Conservation (phyloP, 2,797 vertebrate species). For the Peromyscus nudipes region DNA sequence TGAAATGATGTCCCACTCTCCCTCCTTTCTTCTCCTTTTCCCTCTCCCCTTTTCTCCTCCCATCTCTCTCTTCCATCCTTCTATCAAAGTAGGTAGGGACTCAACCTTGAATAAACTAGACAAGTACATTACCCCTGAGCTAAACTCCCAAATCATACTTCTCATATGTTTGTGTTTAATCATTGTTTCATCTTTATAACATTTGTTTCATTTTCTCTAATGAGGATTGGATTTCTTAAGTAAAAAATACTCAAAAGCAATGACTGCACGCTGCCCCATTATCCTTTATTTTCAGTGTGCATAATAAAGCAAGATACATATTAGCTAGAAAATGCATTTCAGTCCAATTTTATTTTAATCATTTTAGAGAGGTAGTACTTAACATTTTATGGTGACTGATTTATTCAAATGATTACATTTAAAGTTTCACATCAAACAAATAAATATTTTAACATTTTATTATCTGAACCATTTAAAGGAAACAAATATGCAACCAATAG, state of each 20-base stretch:
- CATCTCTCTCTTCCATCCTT: neutral
- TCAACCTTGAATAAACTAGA: neutral
- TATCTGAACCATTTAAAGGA: neutral
- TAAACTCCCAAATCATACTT: neutral
- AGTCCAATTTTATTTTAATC: neutral
- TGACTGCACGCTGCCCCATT: neutral
- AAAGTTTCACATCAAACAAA: neutral
- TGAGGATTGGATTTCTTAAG: neutral
- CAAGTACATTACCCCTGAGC: neutral
- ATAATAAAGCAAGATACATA: neutral
- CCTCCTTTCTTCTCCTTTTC: neutral
- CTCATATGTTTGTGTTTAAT: neutral
- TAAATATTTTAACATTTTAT: neutral
- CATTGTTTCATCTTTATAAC: constrained; percentile 8
- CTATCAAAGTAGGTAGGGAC: neutral
- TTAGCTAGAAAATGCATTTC: neutral
- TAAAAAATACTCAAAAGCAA: neutral
- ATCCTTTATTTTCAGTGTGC: neutral
- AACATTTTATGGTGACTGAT: neutral
- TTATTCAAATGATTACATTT: neutral
- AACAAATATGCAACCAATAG: neutral
- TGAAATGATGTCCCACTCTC: neutral
- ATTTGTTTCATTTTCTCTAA: constrained; percentile 20
- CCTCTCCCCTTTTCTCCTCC: neutral
- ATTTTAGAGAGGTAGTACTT: neutral